Evolutionary conservation across 2,888 invertebrate species (phyloP), one percentile per base, ranked within the genome.

Genomic region (Pollenia griseotomentosa): DNA sequence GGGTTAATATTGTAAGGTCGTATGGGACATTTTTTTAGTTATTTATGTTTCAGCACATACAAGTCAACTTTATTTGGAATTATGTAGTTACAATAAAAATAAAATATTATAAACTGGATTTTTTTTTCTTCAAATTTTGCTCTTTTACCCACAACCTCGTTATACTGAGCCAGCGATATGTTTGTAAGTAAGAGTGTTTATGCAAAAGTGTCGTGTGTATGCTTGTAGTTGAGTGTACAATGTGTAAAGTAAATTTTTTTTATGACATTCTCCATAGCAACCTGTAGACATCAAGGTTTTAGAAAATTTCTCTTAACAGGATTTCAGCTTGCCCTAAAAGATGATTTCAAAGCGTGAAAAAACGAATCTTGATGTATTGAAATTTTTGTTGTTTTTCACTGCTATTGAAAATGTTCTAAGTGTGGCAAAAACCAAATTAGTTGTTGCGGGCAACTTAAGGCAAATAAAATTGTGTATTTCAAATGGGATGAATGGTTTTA

Each of bases 211-310:
- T 23, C 2, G 19, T 7, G 14, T 55, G 65, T 33, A n/a, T 46
- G 44, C 5, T 10, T 19, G 19, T 12, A 7, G 40, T 44, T 2
- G 14, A 14, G n/a, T 40, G 6, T 14, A 51, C n/a, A 51, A 33
- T 44, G n/a, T 3, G 12, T 42, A 8, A 70, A 23, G 19, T 46
- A 6, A n/a, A 23, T 11, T 48, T n/a, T 65, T 63, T 75, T 84
- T 53, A 61, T 51, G 14, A 48, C 53, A 74, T 84, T 87, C 68
- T 87, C 84, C 87, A 66, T 84, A 77, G 87, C 81, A 87, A 87
- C 87, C 91, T 90, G 88, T 88, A 91, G 91, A 91, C 91, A 92
- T 92, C 91, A 92, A 93, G 92, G 92, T 92, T 93, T 92, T 90
- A 90, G 92, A 90, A 92, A 92, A 93, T 91, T 91, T 91, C 90